Conservation (phyloP, 2,113 vertebrate species). For the Laticauda colubrina region DNA sequence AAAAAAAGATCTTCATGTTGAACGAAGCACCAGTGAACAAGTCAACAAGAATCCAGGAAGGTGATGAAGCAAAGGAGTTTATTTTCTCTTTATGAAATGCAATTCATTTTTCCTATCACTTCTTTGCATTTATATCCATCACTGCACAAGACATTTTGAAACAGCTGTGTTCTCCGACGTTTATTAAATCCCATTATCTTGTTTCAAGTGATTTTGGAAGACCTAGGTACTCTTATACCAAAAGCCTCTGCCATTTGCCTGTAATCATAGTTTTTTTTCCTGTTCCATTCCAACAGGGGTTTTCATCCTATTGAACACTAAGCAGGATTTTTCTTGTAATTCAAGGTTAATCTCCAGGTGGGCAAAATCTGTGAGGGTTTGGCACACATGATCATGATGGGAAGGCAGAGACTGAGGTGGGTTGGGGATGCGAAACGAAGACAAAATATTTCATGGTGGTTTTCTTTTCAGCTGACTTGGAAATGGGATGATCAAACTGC, state of each 20-base stretch:
- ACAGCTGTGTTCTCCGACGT: not conserved
- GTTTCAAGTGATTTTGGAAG: not conserved
- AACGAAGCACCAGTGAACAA: not conserved
- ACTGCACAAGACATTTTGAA: not conserved
- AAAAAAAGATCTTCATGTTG: not conserved
- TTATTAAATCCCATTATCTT: not conserved
- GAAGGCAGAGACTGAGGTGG: not conserved
- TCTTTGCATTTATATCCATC: not conserved
- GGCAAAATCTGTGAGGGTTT: not conserved
- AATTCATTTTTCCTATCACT: not conserved
- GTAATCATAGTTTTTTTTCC: not conserved
- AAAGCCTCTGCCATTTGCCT: not conserved
- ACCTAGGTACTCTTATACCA: not conserved
- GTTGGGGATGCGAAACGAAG: not conserved
- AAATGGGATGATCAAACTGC: not conserved
- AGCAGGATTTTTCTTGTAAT: not conserved
- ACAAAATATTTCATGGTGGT: not conserved
- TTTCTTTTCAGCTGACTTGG: not conserved
- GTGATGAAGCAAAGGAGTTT: not conserved
- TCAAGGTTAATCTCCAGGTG: not conserved
- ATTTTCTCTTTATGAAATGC: not conserved
- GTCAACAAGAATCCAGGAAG: not conserved
- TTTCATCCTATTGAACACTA: not conserved
- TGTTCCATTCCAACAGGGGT: not conserved
- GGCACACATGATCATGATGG: not conserved